Evolutionary conservation across 2,888 invertebrate species (phyloP).

Genomic region (Petrophora chlorosata): DNA sequence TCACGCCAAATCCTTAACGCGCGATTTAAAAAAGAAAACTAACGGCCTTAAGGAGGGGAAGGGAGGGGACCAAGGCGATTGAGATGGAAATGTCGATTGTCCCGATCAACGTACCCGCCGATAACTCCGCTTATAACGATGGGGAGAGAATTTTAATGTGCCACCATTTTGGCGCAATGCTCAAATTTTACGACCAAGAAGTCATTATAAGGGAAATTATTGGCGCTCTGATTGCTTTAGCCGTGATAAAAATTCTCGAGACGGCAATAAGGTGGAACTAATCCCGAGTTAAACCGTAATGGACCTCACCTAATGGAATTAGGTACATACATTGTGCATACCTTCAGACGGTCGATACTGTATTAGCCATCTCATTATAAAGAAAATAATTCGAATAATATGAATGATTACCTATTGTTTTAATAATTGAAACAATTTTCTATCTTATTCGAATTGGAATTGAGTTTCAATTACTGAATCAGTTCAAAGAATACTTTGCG

Average conservation of each 20-base stretch:
- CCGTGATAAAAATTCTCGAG: constrained; percentile 83
- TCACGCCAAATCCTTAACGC: constrained; percentile 82
- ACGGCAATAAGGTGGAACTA: constrained; percentile 83
- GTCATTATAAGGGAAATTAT: constrained; percentile 84
- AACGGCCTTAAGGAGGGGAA: constrained; percentile 63
- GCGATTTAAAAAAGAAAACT: constrained; percentile 84
- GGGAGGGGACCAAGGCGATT: constrained; percentile 66
- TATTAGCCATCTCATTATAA: constrained; percentile 42
- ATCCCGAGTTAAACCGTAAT: constrained; percentile 76
- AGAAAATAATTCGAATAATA: constrained; percentile 32
- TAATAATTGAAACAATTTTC: constrained; percentile 49
- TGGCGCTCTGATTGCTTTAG: constrained; percentile 83
- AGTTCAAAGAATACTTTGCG: constrained; percentile 17
- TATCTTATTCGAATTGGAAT: constrained; percentile 46
- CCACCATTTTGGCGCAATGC: constrained; percentile 84
- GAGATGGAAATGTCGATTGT: constrained; percentile 82
- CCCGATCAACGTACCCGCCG: constrained; percentile 69
- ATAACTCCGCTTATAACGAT: constrained; percentile 82
- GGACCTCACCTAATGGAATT: constrained; percentile 58
- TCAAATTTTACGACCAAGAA: constrained; percentile 81
- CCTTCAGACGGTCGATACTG: constrained; percentile 11
- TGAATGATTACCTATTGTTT: constrained; percentile 46
- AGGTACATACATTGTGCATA: constrained; percentile 47
- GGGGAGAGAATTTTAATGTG: constrained; percentile 83
- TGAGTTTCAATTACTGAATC: constrained; percentile 48